These are phyloP conservation scores for Ascaphus truei DNA, from an alignment of 2,113 vertebrate species.

Conservation along the genomic window DNA sequence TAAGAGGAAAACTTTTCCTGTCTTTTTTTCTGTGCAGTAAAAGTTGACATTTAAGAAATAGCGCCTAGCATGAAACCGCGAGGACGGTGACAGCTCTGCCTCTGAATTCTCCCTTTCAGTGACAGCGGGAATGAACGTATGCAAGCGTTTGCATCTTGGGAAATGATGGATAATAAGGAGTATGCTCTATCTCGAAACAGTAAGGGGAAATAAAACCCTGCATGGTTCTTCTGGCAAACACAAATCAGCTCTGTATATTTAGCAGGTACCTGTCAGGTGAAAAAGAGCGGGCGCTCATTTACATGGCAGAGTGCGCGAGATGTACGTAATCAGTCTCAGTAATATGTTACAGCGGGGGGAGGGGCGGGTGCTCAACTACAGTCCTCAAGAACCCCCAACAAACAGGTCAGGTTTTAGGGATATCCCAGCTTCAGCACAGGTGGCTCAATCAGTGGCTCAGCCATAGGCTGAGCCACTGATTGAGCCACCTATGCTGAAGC, in stretches of 20 bases:
- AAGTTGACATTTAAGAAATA: conserved; percentile 18
- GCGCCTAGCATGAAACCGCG: no score
- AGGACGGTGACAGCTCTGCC: neutral
- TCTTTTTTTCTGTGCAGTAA: neutral
- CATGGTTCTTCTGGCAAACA: neutral
- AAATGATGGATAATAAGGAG: conserved; percentile 5
- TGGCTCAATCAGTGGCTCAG: no score
- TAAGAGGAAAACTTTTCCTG: neutral
- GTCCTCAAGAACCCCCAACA: no score
- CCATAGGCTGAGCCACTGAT: no score
- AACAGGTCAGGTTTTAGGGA: no score
- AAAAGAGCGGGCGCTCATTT: conserved; percentile 39
- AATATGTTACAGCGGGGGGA: no score
- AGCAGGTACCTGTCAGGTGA: neutral
- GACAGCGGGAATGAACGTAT: neutral
- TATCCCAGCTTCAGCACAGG: no score
- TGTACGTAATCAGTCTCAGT: no score
- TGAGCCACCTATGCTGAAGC: no score
- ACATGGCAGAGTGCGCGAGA: no score
- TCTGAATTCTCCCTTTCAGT: neutral
- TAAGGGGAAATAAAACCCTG: neutral
- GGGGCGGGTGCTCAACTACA: no score
- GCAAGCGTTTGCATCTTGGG: neutral
- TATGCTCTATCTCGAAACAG: neutral
- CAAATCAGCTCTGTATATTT: neutral